phyloP scores from a whole-genome alignment of 2,888 invertebrate species.

The Julus scandinavius region DNA sequence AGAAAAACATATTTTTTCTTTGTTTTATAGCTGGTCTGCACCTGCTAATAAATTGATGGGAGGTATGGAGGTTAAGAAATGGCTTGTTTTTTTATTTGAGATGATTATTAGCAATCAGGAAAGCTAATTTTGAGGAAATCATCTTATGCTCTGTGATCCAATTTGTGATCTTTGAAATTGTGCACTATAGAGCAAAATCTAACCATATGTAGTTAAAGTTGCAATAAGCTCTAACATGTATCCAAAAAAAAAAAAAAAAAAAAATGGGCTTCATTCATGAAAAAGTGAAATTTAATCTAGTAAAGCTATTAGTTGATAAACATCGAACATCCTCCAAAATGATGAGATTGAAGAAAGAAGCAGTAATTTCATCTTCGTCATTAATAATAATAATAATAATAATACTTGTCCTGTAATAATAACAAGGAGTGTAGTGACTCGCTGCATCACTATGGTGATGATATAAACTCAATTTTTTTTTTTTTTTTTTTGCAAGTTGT shows the following conservation, averaged over 20 bases:
- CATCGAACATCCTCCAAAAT: not conserved
- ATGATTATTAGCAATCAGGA: not conserved
- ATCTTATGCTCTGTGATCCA: not conserved
- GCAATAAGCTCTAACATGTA: too few species aligned
- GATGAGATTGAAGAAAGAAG: not conserved
- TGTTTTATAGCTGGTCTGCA: not conserved
- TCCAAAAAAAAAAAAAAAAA: too few species aligned
- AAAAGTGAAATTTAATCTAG: not conserved
- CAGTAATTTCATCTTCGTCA: slow-evolving; percentile 4
- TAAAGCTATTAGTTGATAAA: not conserved
- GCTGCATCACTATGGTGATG: not conserved
- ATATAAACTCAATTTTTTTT: not conserved
- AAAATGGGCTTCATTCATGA: not conserved
- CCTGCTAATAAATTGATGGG: not conserved
- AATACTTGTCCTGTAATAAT: not conserved
- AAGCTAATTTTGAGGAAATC: not conserved
- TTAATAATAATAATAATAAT: not conserved
- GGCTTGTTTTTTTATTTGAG: not conserved
- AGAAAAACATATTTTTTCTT: not conserved
- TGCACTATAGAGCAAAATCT: too few species aligned
- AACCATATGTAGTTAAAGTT: not conserved
- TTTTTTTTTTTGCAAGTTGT: not conserved
- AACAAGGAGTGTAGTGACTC: not conserved
- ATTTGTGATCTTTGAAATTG: not conserved
- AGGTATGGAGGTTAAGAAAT: not conserved